Evolutionary conservation across 2,113 vertebrate genomes (phyloP).

Genomic region (Ophiodon elongatus): DNA sequence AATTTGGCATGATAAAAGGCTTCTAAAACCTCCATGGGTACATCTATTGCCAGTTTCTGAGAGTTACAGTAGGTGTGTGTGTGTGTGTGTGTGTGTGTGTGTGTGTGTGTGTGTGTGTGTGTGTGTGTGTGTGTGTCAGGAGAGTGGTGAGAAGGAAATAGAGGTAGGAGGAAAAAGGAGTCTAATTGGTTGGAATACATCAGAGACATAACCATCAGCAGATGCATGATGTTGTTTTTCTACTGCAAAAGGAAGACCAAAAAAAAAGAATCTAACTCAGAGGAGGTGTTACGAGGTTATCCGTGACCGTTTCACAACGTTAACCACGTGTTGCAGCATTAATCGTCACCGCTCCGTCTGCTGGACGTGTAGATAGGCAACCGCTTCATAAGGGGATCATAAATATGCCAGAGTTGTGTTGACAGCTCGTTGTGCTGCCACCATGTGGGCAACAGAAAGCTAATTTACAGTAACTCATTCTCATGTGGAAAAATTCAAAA

Average conservation of each 20-base stretch:
- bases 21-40: slow-evolving; percentile 11
- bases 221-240: not conserved
- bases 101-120: too few relatives aligned
- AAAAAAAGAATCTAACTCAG: not conserved
- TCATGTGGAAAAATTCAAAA: not conserved
- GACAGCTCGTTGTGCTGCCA: not conserved
- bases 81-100: slow-evolving; percentile 19
- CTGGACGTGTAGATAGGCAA: not conserved
- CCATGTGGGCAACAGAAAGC: not conserved
- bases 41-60: slow-evolving; percentile 36
- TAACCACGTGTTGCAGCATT: too few relatives aligned
- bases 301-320: too few relatives aligned
- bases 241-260: not conserved
- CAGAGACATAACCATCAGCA: slow-evolving; percentile 8
- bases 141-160: slow-evolving; percentile 4
- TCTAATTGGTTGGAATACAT: slow-evolving; percentile 28
- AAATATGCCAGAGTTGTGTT: not conserved
- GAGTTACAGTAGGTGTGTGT: slow-evolving; percentile 18
- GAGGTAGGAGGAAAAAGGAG: not conserved
- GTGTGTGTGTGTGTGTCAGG: not conserved
- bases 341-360: not conserved
- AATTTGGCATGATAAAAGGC: slow-evolving; percentile 41
- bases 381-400: not conserved
- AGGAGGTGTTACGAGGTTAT: not conserved
- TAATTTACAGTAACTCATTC: not conserved